phyloP scores from a whole-genome alignment of 2,113 vertebrate species.

The Rhea pennata region DNA sequence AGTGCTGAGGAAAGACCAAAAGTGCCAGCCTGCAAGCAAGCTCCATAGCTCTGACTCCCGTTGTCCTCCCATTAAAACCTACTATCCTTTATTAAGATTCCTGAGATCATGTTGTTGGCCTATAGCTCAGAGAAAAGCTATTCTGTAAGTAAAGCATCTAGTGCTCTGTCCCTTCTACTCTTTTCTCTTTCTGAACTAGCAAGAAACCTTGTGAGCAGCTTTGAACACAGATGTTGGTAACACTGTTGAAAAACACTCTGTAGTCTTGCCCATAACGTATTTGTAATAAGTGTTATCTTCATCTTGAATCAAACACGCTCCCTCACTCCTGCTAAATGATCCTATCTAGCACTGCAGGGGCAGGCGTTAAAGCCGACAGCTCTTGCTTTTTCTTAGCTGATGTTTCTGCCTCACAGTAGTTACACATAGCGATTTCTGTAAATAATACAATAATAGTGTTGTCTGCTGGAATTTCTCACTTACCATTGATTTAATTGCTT shows the following conservation, averaged over 20 bases:
- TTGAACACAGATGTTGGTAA: no score
- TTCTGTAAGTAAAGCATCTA: not conserved
- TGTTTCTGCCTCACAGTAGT: not conserved
- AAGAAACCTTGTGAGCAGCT: not conserved
- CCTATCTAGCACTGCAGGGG: not conserved
- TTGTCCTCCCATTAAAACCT: not conserved
- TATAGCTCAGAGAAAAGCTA: no score
- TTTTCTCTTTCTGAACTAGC: not conserved
- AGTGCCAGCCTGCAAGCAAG: not conserved
- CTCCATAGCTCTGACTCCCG: not conserved
- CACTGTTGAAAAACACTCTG: not conserved
- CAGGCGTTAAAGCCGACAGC: not conserved
- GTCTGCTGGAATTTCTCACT: constrained; percentile 25
- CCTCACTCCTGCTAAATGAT: not conserved
- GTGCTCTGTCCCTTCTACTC: not conserved
- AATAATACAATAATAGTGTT: not conserved
- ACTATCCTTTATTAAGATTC: not conserved
- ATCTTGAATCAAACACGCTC: not conserved
- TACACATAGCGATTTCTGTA: not conserved
- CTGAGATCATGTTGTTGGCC: not conserved
- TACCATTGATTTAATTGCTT: constrained; percentile 52
- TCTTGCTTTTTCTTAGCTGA: not conserved
- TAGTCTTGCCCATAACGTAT: not conserved
- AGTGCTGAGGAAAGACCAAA: not conserved
- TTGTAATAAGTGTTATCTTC: not conserved